Evolutionary conservation across 2,888 invertebrate genomes (phyloP).

Genomic region (Cephus pulcher): DNA sequence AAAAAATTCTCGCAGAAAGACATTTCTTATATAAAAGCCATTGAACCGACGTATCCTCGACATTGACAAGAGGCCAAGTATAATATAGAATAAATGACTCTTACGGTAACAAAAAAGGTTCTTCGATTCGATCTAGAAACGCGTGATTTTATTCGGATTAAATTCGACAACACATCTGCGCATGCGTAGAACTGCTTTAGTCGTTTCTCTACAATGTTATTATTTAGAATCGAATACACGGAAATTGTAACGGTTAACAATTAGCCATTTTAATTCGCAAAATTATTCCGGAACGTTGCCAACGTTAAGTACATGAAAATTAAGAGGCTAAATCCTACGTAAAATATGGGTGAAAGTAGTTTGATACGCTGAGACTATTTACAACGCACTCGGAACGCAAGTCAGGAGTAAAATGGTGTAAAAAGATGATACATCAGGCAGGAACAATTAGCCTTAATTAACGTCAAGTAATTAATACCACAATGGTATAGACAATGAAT

Average conservation of each 20-base stretch:
- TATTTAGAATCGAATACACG: not conserved
- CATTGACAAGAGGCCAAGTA: not conserved
- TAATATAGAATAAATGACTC: not conserved
- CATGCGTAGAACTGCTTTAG: not conserved
- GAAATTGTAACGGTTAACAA: not conserved
- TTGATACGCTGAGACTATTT: not conserved
- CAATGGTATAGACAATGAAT: not conserved
- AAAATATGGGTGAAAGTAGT: not conserved
- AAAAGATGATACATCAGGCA: not conserved
- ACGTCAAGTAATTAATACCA: not conserved
- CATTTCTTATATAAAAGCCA: not conserved
- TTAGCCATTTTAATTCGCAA: not conserved
- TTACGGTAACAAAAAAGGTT: not conserved
- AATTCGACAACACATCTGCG: not conserved
- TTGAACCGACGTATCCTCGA: not conserved
- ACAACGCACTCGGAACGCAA: not conserved
- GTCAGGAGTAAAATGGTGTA: not conserved
- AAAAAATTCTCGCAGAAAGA: not conserved
- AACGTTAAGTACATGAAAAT: not conserved
- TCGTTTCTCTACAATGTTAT: not conserved
- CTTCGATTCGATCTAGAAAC: not conserved
- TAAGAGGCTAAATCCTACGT: not conserved
- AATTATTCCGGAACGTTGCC: not conserved
- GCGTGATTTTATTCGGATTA: not conserved
- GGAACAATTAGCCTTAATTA: not conserved